These are phyloP conservation scores for Polyommatus iphigenia DNA, from an alignment of 2,888 invertebrate genomes.

Conservation along the genomic window DNA sequence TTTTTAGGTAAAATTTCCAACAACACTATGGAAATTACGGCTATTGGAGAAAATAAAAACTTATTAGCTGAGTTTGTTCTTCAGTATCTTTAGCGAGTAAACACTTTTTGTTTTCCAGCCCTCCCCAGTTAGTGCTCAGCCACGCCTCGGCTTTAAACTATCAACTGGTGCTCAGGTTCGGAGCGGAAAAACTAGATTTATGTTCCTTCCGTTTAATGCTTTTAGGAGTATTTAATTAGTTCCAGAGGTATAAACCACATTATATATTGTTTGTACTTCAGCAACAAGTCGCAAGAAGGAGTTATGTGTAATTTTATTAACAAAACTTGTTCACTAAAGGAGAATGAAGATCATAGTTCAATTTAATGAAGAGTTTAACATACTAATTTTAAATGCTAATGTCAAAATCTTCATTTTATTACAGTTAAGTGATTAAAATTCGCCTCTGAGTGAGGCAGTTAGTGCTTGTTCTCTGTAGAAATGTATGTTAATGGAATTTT, in stretches of 20 bases:
- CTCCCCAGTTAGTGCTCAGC: conserved; percentile 60
- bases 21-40: conserved; percentile 25
- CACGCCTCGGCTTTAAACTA: conserved; percentile 45
- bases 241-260: not conserved
- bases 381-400: no score
- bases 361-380: no score
- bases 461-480: no score
- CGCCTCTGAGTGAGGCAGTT: no score
- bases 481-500: not conserved
- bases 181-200: conserved; percentile 36
- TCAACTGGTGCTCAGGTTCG: conserved; percentile 46
- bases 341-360: no score
- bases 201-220: not conserved
- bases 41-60: conserved; percentile 66
- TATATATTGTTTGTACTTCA: not conserved
- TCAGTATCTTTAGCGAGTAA: conserved; percentile 72
- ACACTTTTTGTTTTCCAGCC: conserved; percentile 77
- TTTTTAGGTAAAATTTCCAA: not conserved
- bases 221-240: not conserved
- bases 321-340: not conserved
- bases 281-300: not conserved
- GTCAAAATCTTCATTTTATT: no score
- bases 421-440: no score
- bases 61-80: conserved; percentile 75
- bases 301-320: not conserved